A percentile compares a stretch with the other conserved stretches of the same genome.
Evolutionary conservation across 2,888 invertebrate genomes (phyloP).

Genomic region (Augochlorella aurata): DNA sequence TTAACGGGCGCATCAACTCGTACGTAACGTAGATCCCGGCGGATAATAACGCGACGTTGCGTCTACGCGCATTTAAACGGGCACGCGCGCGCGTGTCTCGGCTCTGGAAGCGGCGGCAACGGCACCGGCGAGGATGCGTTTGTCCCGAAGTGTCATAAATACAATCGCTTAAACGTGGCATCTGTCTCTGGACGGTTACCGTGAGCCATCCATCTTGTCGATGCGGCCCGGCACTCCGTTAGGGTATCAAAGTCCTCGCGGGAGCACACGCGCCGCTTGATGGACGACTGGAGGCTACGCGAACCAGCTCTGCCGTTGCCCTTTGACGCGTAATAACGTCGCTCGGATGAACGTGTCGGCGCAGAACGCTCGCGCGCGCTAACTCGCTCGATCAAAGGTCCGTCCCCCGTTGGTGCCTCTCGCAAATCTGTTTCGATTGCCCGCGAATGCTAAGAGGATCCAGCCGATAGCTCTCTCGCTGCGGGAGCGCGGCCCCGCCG

Average conservation of each 20-base stretch:
- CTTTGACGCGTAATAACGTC: constrained; percentile 58
- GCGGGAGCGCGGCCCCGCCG: neutral
- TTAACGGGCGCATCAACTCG: constrained; percentile 42
- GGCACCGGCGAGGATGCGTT: constrained; percentile 21
- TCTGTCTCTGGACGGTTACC: constrained; percentile 30
- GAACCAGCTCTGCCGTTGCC: constrained; percentile 50
- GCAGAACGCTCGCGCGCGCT: constrained; percentile 27
- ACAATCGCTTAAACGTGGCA: constrained; percentile 53
- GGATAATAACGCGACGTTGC: constrained; percentile 43
- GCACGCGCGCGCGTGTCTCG: neutral
- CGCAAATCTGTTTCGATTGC: constrained; percentile 14
- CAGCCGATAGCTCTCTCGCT: constrained; percentile 3
- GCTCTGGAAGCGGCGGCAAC: neutral
- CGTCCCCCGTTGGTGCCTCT: neutral
- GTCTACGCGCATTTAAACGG: constrained; percentile 45
- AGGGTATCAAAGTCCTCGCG: constrained; percentile 46
- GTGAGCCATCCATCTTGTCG: constrained; percentile 54
- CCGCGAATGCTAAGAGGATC: constrained; percentile 19
- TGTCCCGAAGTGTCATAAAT: constrained; percentile 53
- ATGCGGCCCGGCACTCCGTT: constrained; percentile 32
- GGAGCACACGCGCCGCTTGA: constrained; percentile 33
- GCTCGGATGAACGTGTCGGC: constrained; percentile 39
- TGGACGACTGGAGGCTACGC: constrained; percentile 40
- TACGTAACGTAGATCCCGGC: constrained; percentile 42
- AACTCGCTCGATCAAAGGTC: constrained; percentile 33